phyloP scores from a whole-genome alignment of 1,140 invertebrate species.

The Drosophila insularis region DNA sequence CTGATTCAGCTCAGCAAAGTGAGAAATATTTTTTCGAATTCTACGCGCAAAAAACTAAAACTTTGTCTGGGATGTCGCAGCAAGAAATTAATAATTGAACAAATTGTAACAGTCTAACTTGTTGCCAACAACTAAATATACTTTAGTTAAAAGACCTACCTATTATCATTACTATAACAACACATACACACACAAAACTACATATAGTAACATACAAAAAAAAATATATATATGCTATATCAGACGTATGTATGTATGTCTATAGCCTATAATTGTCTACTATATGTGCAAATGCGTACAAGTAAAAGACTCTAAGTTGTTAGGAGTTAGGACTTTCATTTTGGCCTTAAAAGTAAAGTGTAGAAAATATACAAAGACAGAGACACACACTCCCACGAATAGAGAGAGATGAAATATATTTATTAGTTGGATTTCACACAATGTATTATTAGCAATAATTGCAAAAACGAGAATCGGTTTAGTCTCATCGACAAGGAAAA shows the following conservation, averaged over 20 bases:
- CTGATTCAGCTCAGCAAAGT: slow-evolving; percentile 4
- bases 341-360: slow-evolving; percentile 6
- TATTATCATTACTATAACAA: slow-evolving; percentile 13
- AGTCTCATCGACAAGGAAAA: slow-evolving; percentile 60
- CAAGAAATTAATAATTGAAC: slow-evolving; percentile 24
- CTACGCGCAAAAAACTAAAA: slow-evolving; percentile 8
- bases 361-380: neutral
- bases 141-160: slow-evolving; percentile 15
- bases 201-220: neutral
- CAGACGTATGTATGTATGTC: neutral
- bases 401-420: slow-evolving; percentile 31
- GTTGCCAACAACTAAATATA: slow-evolving; percentile 5
- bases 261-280: neutral
- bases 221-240: neutral
- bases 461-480: slow-evolving; percentile 53
- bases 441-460: slow-evolving; percentile 77
- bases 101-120: slow-evolving; percentile 10
- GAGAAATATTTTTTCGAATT: slow-evolving; percentile 35
- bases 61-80: slow-evolving; percentile 13
- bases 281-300: neutral
- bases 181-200: slow-evolving; percentile 11
- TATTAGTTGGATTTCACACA: slow-evolving; percentile 58
- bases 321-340: slow-evolving; percentile 17
- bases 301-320: slow-evolving; percentile 12
- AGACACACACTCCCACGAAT: slow-evolving; percentile 18